Percentiles rank a stretch among this genome's conserved stretches.
Conservation (phyloP, 2,888 invertebrate genomes). For the Argyresthia goedartella region DNA sequence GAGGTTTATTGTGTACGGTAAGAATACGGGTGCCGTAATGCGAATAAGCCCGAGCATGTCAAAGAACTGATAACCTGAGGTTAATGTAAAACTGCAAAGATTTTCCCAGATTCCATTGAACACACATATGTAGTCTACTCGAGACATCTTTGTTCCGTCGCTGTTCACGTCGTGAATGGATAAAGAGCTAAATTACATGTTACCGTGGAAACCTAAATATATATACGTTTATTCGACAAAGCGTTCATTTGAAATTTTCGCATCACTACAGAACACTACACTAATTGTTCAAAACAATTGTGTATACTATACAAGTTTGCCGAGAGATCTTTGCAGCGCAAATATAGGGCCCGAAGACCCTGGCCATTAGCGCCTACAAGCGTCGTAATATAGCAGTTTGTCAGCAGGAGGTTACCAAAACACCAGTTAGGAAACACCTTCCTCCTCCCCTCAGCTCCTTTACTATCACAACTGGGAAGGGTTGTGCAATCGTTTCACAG, state of each 20-base stretch:
- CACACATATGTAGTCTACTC: too few relatives aligned
- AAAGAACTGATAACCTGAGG: too few relatives aligned
- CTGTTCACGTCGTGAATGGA: too few relatives aligned
- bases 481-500: not conserved
- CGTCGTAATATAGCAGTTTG: conserved; percentile 32
- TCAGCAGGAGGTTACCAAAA: conserved; percentile 23
- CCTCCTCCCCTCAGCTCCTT: conserved; percentile 1
- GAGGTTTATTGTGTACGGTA: not conserved
- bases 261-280: too few relatives aligned
- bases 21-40: not conserved
- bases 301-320: not conserved
- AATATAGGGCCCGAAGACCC: conserved; percentile 17
- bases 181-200: too few relatives aligned
- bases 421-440: conserved; percentile 19
- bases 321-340: conserved; percentile 10
- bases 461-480: not conserved
- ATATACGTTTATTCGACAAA: too few relatives aligned
- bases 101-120: too few relatives aligned
- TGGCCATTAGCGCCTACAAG: conserved; percentile 12
- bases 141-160: too few relatives aligned
- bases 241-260: too few relatives aligned
- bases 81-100: too few relatives aligned
- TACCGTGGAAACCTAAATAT: not conserved
- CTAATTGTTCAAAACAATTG: not conserved
- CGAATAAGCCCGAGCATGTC: not conserved